Evolutionary conservation across 2,113 vertebrate genomes (phyloP), one percentile per base, ranked within the genome.

Genomic region (Tylochromis polylepis): DNA sequence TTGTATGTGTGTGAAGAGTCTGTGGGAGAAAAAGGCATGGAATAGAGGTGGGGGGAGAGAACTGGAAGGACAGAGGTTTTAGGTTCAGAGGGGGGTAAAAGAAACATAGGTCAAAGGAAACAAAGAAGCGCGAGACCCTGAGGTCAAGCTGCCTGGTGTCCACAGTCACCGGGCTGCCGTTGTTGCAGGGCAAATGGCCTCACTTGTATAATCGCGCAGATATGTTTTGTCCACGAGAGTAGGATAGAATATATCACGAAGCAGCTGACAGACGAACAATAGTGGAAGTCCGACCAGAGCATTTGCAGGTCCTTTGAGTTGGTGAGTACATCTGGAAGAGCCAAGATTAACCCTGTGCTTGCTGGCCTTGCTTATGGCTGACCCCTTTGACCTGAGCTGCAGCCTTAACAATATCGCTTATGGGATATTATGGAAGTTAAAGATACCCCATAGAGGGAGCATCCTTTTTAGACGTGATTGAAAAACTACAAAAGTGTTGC

Each of bases 61-160:
- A 14, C 3, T 75, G 85, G 85, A 53, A 70, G 89, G 92, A 86
- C 53, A 87, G 87, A 90, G 92, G 91, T 89, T 91, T 91, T 90
- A 94, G 93, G 95, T 95, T 96, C 93, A 94, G 93, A 92, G 88
- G 91, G 87, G 94, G 95, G 91, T 93, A 93, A 94, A 93, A 94
- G 92, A 92, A 95, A 91, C 85, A 93, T 93, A 93, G 95, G 96
- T 95, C 93, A 96, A 60, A 59, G 78, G 87, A 95, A 91, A 96
- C 96, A 97, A 97, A 95, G 94, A 90, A 90, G 89, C 59, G 87
- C 27, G 83, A 92, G 95, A 95, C 94, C 92, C 67, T 3, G 79
- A 85, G 96, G 96, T 96, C 95, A 96, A 93, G 92, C 89, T 86
- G 95, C 95, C 95, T 93, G 95, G 95, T 96, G 96, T 96, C 95